These are phyloP conservation scores for Carabus problematicus DNA, from an alignment of 2,888 invertebrate species.

Conservation along the genomic window DNA sequence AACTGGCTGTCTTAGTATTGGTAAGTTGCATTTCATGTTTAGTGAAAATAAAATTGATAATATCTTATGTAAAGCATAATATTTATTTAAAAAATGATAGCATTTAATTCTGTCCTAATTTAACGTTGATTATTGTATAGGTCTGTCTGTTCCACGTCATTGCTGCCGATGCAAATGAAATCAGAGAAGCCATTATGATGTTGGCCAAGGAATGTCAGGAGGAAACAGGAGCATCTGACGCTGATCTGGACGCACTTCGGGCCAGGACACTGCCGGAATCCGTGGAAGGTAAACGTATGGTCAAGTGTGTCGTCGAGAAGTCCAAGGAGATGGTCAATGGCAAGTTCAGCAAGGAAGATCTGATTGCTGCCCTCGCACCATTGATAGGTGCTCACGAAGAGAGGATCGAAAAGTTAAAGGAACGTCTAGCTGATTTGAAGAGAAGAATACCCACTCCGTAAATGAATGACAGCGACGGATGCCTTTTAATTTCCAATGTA, in stretches of 20 bases:
- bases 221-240: constrained; percentile 52
- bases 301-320: constrained; percentile 54
- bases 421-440: neutral
- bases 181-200: constrained; percentile 47
- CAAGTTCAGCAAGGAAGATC: constrained; percentile 52
- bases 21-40: constrained; percentile 15
- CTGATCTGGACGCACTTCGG: constrained; percentile 51
- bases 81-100: no score
- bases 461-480: neutral
- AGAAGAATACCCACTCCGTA: neutral
- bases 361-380: constrained; percentile 51
- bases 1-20: constrained; percentile 8
- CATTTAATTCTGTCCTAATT: no score
- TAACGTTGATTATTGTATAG: neutral
- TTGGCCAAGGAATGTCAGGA: constrained; percentile 50
- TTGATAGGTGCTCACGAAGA: constrained; percentile 50
- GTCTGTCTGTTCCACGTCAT: constrained; percentile 5
- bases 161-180: constrained; percentile 26
- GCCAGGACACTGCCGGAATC: constrained; percentile 52
- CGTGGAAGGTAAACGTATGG: constrained; percentile 52
- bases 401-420: constrained; percentile 50
- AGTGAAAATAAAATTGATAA: neutral
- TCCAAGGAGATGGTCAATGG: constrained; percentile 54
- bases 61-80: no score
- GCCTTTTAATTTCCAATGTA: constrained; percentile 17